Evolutionary conservation across 1,140 invertebrate genomes (phyloP), one percentile per base, ranked within the genome.

Genomic region (Plodia interpunctella): DNA sequence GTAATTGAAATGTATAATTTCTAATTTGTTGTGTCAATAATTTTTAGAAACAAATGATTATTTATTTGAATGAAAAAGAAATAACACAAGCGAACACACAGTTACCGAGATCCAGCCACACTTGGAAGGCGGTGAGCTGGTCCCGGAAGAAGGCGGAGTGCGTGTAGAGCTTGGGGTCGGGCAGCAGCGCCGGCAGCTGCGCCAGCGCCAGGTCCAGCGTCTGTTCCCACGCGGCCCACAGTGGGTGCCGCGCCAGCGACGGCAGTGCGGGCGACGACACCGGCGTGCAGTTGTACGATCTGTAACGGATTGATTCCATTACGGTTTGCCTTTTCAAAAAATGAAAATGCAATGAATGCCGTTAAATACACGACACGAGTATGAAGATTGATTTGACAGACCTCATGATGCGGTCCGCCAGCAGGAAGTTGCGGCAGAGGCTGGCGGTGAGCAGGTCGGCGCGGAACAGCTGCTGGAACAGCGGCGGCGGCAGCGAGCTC

Each of bases 371-470:
- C n/a, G n/a, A n/a, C n/a, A n/a, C n/a, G n/a, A n/a, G n/a, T n/a
- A n/a, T n/a, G n/a, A n/a, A n/a, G n/a, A 25, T 6, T 6, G 6
- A 35, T 15, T 19, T 32, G n/a, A 28, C 11, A 20, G 28, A 83
- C 83, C 96, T 92, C 92, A 99, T 95, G 61, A 99, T 98, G 74
- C 98, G 91, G 80, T 99, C 98, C 0, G 99, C 98, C 52, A 99
- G 91, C 72, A 99, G 91, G 90, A 98, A 99, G 91, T 99, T 99
- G 44, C 99, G 93, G 90, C 99, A 99, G 38, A 99, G 91, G 86
- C 97, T 98, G 30, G 98, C 98, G 11, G 99, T 98, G n/a, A 99
- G 91, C 57, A 99, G 91, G 90, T 99, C 99, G 90, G 98, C 97
- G 6, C 99, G 92, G 88, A 99, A 99, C 59, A 99, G 90, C 81